Conservation (phyloP, 2,888 invertebrate species). For the Drosophila neotestacea region DNA sequence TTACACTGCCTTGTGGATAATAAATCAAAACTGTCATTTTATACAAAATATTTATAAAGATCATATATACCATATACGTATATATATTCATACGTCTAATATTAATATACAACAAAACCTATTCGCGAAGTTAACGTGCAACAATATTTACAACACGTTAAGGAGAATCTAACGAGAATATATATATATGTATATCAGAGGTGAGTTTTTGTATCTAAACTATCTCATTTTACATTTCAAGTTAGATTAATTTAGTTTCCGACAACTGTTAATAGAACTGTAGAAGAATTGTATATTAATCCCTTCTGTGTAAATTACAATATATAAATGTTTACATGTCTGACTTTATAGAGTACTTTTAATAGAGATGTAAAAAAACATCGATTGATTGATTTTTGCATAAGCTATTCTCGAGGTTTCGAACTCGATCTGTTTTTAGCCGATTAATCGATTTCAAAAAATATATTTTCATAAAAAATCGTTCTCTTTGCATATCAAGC, state of each 20-base stretch:
- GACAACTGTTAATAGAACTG: too few relatives aligned
- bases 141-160: slow-evolving; percentile 55
- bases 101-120: slow-evolving; percentile 28
- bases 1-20: slow-evolving; percentile 76
- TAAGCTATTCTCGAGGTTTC: too few relatives aligned
- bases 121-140: slow-evolving; percentile 27
- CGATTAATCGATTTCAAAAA: too few relatives aligned
- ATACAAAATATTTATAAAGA: slow-evolving; percentile 22
- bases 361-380: too few relatives aligned
- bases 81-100: slow-evolving; percentile 6
- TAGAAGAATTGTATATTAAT: too few relatives aligned
- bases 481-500: too few relatives aligned
- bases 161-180: slow-evolving; percentile 20
- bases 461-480: too few relatives aligned
- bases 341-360: background rate
- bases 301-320: too few relatives aligned
- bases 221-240: background rate
- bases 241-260: background rate
- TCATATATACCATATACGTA: slow-evolving; percentile 2
- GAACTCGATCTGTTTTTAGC: too few relatives aligned
- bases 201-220: slow-evolving; percentile 28
- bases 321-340: background rate
- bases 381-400: too few relatives aligned
- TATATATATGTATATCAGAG: slow-evolving; percentile 26
- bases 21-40: slow-evolving; percentile 31